These are phyloP conservation scores for Brachionus angularis DNA, from an alignment of 1,140 invertebrate genomes.

Conservation along the genomic window DNA sequence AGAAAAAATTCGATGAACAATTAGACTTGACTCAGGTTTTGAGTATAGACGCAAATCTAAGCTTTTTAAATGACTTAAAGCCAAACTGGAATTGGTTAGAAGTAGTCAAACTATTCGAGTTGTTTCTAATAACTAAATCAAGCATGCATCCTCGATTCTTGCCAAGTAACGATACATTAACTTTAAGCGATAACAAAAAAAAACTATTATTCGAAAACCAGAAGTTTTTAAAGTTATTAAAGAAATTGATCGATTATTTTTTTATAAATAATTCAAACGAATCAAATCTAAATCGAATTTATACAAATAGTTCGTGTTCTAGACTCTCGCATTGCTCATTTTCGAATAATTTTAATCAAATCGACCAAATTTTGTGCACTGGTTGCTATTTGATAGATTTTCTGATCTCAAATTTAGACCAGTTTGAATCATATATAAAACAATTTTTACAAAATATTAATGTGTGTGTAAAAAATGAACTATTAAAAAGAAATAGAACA, in stretches of 20 bases:
- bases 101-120: conserved; percentile 12
- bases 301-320: too few species aligned
- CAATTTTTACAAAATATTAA: neutral
- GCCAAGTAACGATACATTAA: neutral
- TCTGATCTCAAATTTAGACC: neutral
- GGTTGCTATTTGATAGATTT: conserved; percentile 23
- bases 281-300: neutral
- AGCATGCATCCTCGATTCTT: conserved; percentile 17
- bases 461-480: neutral
- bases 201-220: conserved; percentile 9
- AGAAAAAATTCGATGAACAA: neutral
- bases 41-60: neutral
- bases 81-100: conserved; percentile 1
- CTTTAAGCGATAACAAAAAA: neutral
- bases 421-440: neutral
- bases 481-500: neutral
- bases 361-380: conserved; percentile 1
- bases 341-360: neutral
- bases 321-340: neutral
- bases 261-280: neutral
- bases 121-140: conserved; percentile 1
- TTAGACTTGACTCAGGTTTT: neutral
- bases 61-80: neutral
- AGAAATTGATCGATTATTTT: conserved; percentile 24
- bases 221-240: conserved; percentile 12